Base-by-base conservation (phyloP, 2,113 vertebrate genomes). In the Xiphophorus hellerii region DNA sequence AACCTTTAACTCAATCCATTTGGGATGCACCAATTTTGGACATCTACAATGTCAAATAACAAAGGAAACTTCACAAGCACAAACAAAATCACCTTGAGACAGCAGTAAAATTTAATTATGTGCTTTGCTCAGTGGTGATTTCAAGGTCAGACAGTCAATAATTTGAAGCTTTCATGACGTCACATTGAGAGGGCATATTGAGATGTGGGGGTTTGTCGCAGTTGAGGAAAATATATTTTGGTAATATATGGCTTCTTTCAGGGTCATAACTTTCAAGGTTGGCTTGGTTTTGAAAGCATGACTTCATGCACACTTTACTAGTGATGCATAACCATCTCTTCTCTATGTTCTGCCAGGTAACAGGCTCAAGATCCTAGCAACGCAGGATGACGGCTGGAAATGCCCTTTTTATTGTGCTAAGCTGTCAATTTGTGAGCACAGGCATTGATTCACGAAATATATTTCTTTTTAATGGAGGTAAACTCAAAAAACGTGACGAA, bases 351-450 rank as follows among this genome's bases (percentile, higher is more conserved):
- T 91, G 86, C 85, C 60, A 54, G 76, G 33, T 58, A 67, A 69
- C 82, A 86, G 84, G 78, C 62, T 66, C 67, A 72, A 31, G 82
- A 71, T 76, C 83, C 60, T 65, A 66, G 54, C 74, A 78, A 74
- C 87, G 83, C 72, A 83, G 80, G 85, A 77, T 62, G 64, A 44
- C 61, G 42, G 5, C 86, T 76, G 68, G 68, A 80, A 65, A 76
- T 69, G 2, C 66, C 83, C 78, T 87, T 61, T 88, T 89, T 81
- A 87, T 87, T 64, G 27, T 70, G 74, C 66, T 60, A 25, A 89
- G 58, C 76, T 82, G 76, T 79, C 65, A 35, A 60, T 35, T 65
- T 70, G 74, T 25, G 29, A 58, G 25, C 25, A n/a, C 51, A 58
- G 44, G 25, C 77, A 73, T 84, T 80, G 73, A 80, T 66, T 75